Conservation (phyloP, 2,113 vertebrate species). For the Craseonycteris thonglongyai region DNA sequence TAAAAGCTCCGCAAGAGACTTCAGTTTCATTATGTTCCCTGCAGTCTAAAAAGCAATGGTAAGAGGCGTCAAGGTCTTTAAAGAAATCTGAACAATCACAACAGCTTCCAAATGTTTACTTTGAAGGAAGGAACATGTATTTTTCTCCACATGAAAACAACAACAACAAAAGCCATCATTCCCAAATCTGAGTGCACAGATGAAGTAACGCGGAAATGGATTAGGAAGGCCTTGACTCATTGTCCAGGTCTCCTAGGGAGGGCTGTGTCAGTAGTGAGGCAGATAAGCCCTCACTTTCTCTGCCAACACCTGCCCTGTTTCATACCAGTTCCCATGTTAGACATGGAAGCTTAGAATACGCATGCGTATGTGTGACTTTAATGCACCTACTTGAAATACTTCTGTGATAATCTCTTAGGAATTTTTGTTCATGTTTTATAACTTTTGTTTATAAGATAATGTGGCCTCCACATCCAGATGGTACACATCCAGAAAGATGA, state of each 20-base stretch:
- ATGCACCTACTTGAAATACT: slow-evolving; percentile 61
- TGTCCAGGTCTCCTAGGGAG: background rate
- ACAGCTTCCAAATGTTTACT: slow-evolving; percentile 66
- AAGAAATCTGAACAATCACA: slow-evolving; percentile 66
- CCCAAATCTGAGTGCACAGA: background rate
- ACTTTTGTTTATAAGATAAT: slow-evolving; percentile 30
- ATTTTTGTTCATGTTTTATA: slow-evolving; percentile 35
- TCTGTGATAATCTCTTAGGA: slow-evolving; percentile 49
- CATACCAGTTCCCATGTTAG: background rate
- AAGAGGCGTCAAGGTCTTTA: slow-evolving; percentile 64
- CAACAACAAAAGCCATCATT: slow-evolving; percentile 43
- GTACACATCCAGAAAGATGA: background rate
- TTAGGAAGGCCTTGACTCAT: background rate
- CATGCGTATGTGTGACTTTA: background rate
- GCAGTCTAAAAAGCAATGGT: slow-evolving; percentile 60
- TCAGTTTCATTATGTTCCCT: slow-evolving; percentile 67
- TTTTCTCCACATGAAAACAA: slow-evolving; percentile 66
- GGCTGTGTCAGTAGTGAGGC: background rate
- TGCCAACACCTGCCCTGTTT: slow-evolving; percentile 39
- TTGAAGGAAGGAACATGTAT: slow-evolving; percentile 54
- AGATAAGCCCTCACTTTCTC: background rate
- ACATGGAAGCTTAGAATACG: background rate
- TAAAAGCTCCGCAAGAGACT: slow-evolving; percentile 60
- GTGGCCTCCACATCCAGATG: background rate
- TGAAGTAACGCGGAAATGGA: background rate